Percentiles rank a stretch among this genome's conserved stretches.
phyloP scores from a whole-genome alignment of 2,888 invertebrate genomes.

The Netelia inedita region DNA sequence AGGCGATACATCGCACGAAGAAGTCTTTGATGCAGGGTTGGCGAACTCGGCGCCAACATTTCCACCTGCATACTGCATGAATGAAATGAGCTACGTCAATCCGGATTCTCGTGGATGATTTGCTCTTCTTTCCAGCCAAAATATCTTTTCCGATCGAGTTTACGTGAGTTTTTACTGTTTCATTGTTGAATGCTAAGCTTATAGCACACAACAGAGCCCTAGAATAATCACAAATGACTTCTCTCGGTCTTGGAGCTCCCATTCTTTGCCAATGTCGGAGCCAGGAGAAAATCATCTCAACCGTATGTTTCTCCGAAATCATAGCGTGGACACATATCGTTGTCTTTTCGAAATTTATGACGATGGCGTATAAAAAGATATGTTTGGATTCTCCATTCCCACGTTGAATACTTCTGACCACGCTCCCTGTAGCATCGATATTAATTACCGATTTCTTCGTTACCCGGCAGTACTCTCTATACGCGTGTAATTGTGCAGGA shows the following conservation, averaged over 20 bases:
- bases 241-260: neutral
- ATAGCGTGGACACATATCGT: conserved; percentile 62
- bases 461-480: conserved; percentile 56
- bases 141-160: neutral
- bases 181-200: conserved; percentile 7
- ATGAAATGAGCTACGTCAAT: conserved; percentile 62
- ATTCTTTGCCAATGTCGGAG: conserved; percentile 21
- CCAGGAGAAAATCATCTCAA: conserved; percentile 2
- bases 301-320: conserved; percentile 57
- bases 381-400: conserved; percentile 50
- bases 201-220: conserved; percentile 13
- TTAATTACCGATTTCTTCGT: conserved; percentile 30
- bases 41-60: conserved; percentile 27
- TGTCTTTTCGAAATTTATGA: conserved; percentile 52
- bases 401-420: conserved; percentile 45
- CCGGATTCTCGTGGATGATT: conserved; percentile 34
- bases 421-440: conserved; percentile 62
- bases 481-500: conserved; percentile 58
- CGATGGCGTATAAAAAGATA: conserved; percentile 65
- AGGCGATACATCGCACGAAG: conserved; percentile 54
- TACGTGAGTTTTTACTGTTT: neutral
- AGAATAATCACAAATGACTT: conserved; percentile 10
- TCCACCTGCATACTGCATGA: conserved; percentile 52
- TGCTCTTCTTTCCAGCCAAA: neutral
- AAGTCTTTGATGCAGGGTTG: conserved; percentile 47